Conservation (phyloP, 1,140 invertebrate genomes). For the Schlechtendalia chinensis region DNA sequence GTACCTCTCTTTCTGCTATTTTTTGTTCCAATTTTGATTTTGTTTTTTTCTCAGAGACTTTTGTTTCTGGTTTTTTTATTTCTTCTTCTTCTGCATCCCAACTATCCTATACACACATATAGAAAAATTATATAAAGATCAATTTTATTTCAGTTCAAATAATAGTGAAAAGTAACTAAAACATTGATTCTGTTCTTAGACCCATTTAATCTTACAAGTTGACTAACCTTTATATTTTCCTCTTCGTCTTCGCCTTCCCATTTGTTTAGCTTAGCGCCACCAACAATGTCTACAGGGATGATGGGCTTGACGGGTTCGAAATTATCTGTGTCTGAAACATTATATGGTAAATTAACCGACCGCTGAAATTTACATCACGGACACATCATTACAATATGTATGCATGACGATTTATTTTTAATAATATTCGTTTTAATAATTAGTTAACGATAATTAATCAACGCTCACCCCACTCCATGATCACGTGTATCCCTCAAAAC, state of each 20-base stretch:
- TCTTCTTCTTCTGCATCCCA: conserved; percentile 74
- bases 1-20: conserved; percentile 73
- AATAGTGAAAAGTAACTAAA: no score
- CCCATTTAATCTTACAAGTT: no score
- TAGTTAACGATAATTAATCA: no score
- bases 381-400: no score
- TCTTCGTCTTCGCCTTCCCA: conserved; percentile 88
- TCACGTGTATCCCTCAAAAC: conserved; percentile 13
- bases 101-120: conserved; percentile 65
- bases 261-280: conserved; percentile 64
- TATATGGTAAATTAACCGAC: background rate
- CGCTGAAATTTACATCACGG: background rate
- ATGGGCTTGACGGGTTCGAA: conserved; percentile 52
- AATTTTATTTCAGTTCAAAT: background rate
- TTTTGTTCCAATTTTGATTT: conserved; percentile 71
- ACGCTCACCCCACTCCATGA: conserved; percentile 47
- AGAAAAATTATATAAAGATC: conserved; percentile 18
- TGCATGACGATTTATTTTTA: no score
- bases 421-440: no score
- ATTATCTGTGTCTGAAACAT: conserved; percentile 57
- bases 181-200: no score
- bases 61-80: conserved; percentile 50
- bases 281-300: conserved; percentile 54
- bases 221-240: conserved; percentile 75
- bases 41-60: conserved; percentile 61